Evolutionary conservation across 2,888 invertebrate species (phyloP).

Genomic region (Calameuta filiformis): DNA sequence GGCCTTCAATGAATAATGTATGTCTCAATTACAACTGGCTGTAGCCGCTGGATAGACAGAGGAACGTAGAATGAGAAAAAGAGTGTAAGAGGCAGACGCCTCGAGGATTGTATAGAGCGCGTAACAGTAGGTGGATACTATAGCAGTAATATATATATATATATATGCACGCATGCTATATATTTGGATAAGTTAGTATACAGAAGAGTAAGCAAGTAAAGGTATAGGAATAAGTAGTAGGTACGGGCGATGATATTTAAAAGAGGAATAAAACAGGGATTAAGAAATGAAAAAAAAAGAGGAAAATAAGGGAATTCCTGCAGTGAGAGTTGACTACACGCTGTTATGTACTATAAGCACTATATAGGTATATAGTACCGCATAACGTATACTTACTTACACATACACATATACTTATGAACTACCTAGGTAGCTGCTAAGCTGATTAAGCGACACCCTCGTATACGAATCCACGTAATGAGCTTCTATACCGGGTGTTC

Average conservation of each 20-base stretch:
- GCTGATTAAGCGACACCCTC: slow-evolving; percentile 41
- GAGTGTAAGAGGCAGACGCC: background rate
- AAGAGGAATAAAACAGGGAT: background rate
- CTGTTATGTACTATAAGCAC: background rate
- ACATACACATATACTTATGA: background rate
- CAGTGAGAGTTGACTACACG: background rate
- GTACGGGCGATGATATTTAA: background rate
- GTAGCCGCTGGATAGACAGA: slow-evolving; percentile 3
- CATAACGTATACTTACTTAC: slow-evolving; percentile 3
- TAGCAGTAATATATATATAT: background rate
- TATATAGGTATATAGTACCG: background rate
- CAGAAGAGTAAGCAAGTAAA: background rate
- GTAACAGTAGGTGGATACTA: background rate
- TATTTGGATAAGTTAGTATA: background rate
- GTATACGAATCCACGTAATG: slow-evolving; percentile 35
- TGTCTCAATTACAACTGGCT: slow-evolving; percentile 32
- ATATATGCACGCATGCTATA: background rate
- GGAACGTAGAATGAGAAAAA: slow-evolving; percentile 4
- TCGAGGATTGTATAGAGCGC: background rate
- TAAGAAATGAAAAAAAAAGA: background rate
- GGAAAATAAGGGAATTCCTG: background rate
- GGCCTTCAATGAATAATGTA: slow-evolving; percentile 35
- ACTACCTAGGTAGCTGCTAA: slow-evolving; percentile 33
- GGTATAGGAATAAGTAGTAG: background rate
- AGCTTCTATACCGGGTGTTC: slow-evolving; percentile 33